Conservation (phyloP, 2,113 vertebrate genomes). For the Phasianus colchicus region DNA sequence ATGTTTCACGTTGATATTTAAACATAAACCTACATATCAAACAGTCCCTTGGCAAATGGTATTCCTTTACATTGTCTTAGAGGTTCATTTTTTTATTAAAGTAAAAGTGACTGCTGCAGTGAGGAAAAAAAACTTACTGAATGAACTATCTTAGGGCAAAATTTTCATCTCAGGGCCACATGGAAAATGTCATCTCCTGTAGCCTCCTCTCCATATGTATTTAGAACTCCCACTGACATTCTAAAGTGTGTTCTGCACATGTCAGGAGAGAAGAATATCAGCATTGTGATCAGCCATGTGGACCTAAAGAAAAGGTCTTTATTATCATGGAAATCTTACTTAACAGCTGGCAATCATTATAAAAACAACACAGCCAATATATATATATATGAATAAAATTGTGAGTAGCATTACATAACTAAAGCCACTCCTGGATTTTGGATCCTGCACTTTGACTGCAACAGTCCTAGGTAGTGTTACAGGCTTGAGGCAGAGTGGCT, state of each 20-base stretch:
- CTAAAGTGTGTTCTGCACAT: neutral
- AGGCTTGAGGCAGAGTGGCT: no score
- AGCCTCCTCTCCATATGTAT: neutral
- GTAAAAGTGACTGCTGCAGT: neutral
- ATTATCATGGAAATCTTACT: neutral
- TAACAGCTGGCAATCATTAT: neutral
- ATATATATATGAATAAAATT: neutral
- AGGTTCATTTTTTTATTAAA: neutral
- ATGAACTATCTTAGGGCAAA: neutral
- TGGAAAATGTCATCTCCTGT: neutral
- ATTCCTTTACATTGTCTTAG: neutral
- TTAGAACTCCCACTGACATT: neutral
- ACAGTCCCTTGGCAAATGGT: neutral
- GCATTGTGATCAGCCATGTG: neutral
- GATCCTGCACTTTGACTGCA: no score
- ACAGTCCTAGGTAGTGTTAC: no score
- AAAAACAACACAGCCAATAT: neutral
- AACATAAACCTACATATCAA: neutral
- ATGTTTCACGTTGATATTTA: neutral
- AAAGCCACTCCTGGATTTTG: neutral
- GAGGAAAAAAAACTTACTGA: neutral
- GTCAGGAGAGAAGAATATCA: neutral
- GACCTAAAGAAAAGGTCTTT: neutral
- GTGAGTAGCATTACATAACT: neutral
- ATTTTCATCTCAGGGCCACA: slow-evolving; percentile 15